A percentile compares a stretch with the other conserved stretches of the same genome.
Evolutionary conservation across 2,888 invertebrate species (phyloP).

Genomic region (Bruchidius siliquastri): DNA sequence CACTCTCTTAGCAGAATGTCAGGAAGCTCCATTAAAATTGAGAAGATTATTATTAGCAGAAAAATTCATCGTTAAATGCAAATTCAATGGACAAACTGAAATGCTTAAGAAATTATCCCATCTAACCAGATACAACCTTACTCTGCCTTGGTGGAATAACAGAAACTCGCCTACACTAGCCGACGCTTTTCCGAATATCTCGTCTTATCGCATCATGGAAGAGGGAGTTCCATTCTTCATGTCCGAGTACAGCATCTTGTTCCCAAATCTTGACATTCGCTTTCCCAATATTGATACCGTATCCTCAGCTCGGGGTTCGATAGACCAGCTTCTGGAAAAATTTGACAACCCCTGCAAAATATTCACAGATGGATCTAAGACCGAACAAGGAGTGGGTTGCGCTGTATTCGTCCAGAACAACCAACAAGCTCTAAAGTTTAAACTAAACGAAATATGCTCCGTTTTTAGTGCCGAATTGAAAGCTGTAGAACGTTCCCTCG

Average conservation of each 20-base stretch:
- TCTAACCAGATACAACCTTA: background rate
- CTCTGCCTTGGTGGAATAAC: background rate
- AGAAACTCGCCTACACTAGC: slow-evolving; percentile 1
- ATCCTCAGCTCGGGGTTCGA: too few relatives aligned
- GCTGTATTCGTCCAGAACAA: background rate
- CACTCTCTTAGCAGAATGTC: slow-evolving; percentile 2
- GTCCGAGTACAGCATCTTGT: too few relatives aligned
- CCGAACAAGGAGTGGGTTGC: slow-evolving; percentile 1
- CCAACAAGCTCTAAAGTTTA: background rate
- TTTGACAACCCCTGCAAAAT: background rate
- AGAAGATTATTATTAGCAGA: background rate
- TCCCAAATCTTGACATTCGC: too few relatives aligned
- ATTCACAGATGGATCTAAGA: slow-evolving; percentile 3
- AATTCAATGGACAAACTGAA: background rate
- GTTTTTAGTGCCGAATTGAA: slow-evolving; percentile 4
- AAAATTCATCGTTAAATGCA: slow-evolving; percentile 2
- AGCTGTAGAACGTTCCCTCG: background rate
- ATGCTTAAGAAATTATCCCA: background rate
- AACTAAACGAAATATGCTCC: background rate
- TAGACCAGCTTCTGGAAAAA: too few relatives aligned
- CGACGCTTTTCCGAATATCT: too few relatives aligned
- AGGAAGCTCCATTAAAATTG: slow-evolving; percentile 2
- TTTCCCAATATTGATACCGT: too few relatives aligned
- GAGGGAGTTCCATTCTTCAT: too few relatives aligned
- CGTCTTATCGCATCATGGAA: too few relatives aligned